A percentile compares a stretch with the other conserved stretches of the same genome.
phyloP scores from a whole-genome alignment of 2,888 invertebrate species.

The Mimachlamys varia region DNA sequence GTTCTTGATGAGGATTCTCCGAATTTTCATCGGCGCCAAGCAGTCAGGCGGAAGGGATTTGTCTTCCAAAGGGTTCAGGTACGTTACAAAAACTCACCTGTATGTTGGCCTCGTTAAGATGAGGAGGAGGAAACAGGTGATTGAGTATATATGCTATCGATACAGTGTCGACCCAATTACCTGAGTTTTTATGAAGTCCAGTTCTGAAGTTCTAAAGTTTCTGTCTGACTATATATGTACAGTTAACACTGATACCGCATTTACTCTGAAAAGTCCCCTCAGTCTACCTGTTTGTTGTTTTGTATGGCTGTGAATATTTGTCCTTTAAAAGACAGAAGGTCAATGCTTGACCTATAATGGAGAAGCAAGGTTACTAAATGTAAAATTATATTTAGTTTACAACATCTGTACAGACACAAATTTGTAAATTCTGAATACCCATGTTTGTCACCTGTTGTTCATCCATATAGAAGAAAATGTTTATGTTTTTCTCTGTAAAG shows the following conservation, averaged over 20 bases:
- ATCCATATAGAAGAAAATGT: no score
- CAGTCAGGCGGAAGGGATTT: background rate
- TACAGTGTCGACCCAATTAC: background rate
- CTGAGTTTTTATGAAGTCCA: background rate
- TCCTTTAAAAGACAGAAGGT: background rate
- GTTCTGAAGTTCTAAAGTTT: background rate
- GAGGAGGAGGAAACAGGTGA: background rate
- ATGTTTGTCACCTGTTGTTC: no score
- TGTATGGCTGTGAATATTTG: background rate
- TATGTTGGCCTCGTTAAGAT: background rate
- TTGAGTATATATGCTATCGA: background rate
- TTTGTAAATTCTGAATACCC: no score
- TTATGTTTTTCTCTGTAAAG: no score
- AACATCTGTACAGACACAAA: no score
- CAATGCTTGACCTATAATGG: background rate
- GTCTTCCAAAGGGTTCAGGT: constrained; percentile 24
- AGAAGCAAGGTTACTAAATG: background rate
- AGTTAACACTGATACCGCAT: background rate
- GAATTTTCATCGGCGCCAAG: background rate
- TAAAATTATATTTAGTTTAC: no score
- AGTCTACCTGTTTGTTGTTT: no score
- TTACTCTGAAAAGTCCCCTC: background rate
- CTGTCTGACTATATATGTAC: background rate
- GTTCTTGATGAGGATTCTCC: background rate
- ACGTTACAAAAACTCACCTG: background rate